Percentiles rank a stretch among this genome's conserved stretches.
Evolutionary conservation across 2,888 invertebrate genomes (phyloP).

Genomic region (Plebejus melissa): DNA sequence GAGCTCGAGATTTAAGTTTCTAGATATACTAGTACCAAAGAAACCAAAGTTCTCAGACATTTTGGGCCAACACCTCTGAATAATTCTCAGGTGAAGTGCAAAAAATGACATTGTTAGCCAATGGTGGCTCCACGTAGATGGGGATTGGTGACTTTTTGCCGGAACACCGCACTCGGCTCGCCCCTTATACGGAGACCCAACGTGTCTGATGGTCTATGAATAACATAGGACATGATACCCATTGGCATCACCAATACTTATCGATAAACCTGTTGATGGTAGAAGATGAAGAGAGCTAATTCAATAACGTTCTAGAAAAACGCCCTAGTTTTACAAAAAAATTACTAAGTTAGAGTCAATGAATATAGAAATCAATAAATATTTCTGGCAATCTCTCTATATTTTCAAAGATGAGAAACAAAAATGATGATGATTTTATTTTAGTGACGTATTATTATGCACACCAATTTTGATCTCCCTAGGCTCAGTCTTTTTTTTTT

Average conservation of each 20-base stretch:
- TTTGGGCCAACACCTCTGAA: background rate
- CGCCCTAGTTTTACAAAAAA: no score
- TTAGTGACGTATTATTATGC: no score
- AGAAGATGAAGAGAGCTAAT: background rate
- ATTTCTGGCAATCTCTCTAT: no score
- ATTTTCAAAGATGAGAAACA: no score
- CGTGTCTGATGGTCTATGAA: conserved; percentile 21
- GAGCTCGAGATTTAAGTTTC: background rate
- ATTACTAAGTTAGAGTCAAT: no score
- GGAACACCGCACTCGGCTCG: background rate
- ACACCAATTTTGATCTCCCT: no score
- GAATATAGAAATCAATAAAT: no score
- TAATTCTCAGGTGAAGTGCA: conserved; percentile 9
- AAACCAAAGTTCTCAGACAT: background rate
- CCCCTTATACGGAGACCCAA: background rate
- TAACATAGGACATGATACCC: conserved; percentile 1
- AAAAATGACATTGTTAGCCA: conserved; percentile 22
- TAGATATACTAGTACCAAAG: background rate
- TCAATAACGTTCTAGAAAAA: no score
- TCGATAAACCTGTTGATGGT: background rate
- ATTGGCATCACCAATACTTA: background rate
- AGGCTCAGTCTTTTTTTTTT: no score
- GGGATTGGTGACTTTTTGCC: conserved; percentile 21
- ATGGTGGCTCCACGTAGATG: background rate
- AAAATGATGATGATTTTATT: no score